Evolutionary conservation across 2,797 vertebrate species (phyloP).

Genomic region (Sparidentex hasta): DNA sequence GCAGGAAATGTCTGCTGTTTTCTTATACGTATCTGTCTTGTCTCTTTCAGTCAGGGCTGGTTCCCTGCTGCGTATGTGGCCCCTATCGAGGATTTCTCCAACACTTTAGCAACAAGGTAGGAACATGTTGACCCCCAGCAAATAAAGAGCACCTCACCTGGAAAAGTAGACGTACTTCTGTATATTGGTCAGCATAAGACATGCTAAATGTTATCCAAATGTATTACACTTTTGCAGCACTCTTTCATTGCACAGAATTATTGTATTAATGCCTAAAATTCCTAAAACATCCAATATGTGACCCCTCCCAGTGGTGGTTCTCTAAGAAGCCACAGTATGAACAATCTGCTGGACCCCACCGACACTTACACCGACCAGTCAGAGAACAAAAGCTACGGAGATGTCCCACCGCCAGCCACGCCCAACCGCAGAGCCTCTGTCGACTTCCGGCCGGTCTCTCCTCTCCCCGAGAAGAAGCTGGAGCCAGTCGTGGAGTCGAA

Average conservation of each 20-base stretch:
- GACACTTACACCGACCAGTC: constrained; percentile 75
- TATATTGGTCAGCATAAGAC: neutral
- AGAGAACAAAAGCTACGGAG: constrained; percentile 68
- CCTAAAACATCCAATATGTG: neutral
- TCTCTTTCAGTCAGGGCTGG: constrained; percentile 91
- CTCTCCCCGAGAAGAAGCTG: constrained; percentile 70
- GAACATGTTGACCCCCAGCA: neutral
- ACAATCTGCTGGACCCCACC: constrained; percentile 88
- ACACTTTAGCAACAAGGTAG: constrained; percentile 75
- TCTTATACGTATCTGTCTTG: constrained; percentile 5
- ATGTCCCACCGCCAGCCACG: constrained; percentile 68
- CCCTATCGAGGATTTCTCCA: constrained; percentile 82
- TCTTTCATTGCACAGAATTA: neutral
- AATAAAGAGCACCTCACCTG: neutral
- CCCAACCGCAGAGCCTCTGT: constrained; percentile 75
- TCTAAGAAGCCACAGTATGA: constrained; percentile 90
- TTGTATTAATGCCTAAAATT: neutral
- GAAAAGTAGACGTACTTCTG: neutral
- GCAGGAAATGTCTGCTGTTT: neutral
- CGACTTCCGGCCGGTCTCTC: constrained; percentile 73
- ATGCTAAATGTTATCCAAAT: neutral
- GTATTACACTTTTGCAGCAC: neutral
- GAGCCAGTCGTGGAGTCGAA: constrained; percentile 62
- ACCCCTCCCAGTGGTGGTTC: constrained; percentile 59
- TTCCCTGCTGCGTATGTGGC: constrained; percentile 96